Base-by-base conservation (phyloP, 1,140 invertebrate genomes). In the Drosophila parabipectinata region DNA sequence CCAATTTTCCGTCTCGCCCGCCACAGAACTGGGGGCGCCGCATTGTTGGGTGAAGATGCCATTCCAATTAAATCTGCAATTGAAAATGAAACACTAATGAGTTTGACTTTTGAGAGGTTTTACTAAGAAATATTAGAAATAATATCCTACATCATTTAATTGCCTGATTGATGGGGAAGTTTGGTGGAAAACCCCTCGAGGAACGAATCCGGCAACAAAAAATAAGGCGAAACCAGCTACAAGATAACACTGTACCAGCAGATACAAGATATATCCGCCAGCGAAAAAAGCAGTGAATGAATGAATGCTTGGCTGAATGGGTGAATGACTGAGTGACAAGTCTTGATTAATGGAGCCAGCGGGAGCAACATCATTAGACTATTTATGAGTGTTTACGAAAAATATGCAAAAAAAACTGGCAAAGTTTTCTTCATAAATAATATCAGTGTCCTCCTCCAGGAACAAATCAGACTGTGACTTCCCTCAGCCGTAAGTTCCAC, bases 21-120 rank as follows among this genome's bases (percentile, higher is more conserved):
- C 95, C 95, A 96, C 92, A 95, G 93, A 91, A 96, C 95, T 79
- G 95, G 95, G 92, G 95, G 95, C 92, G 95, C 95, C 92, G 95
- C 95, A 92, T 95, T 95, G 92, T 95, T 94, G 84, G 95, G 94
- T 88, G 83, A 83, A 93, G 78, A 92, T 92, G 94, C 95, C 95
- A 96, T 95, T 51, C 37, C 59, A 48, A 48, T 24, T 37, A 41
- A 41, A 63, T 66, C 83, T 87, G 66, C 37, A 88, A 87, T 68
- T 59, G 41, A 54, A 72, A 26, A 72, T 21, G 2, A 51, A 34
- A 39, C 0, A 12, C 32, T 15, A 2, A 57, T 52, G 37, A 47
- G 48, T 9, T 15, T 18, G 15, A n/a, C 10, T 7, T 39, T 60
- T 1, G 18, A 60, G 55, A 52, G 64, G 48, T 15, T 55, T 73